Evolutionary conservation across 53 echinoderm and acorn worm genomes (phyloP), one percentile per base, ranked within the genome.

Genomic region (Temnopleurus reevesii): DNA sequence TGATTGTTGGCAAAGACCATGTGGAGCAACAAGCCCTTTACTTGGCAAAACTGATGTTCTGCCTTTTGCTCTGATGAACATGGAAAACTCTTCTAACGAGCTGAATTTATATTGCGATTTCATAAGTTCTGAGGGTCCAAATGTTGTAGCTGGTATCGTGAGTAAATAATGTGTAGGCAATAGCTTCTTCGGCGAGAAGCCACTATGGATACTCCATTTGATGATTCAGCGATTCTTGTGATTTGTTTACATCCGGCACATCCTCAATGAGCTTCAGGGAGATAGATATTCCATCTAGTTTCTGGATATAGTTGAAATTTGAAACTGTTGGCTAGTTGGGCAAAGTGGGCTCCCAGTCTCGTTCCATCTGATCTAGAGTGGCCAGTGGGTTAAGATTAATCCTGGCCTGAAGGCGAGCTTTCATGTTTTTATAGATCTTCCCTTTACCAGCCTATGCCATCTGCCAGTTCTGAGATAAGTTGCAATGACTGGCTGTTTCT

Each of bases 91-190:
- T 65, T 12, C 27, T 3, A 65, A 65, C 35, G 5, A 33, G 66
- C 43, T 1, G 35, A 43, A 23, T 18, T 9, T n/a, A 45, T 13
- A 12, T n/a, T 35, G 24, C 46, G 36, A 77, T 83, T 21, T 77
- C 77, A 55, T 55, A 91, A 3, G 91, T 86, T 1, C 59, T 41
- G 15, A 86, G 33, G 1, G 86, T 77, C 92, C 92, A 89, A 21
- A 86, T 71, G 76, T 84, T 92, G 33, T 92, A 89, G 9, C 89
- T 83, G 29, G 83, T 83, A 56, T 89, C 84, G 77, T 92, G 89
- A 38, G 84, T 90, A 38, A 65, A 92, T 5, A 91, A 38, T 12
- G 83, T 64, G 15, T 90, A 34, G 26, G 84, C 90, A 17, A 76
- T 2, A 7, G 80, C 81, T 2, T 46, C 84, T 38, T 84, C 46